Base-by-base conservation (phyloP, 2,888 invertebrate genomes). In the Pyrocoelia pectoralis region DNA sequence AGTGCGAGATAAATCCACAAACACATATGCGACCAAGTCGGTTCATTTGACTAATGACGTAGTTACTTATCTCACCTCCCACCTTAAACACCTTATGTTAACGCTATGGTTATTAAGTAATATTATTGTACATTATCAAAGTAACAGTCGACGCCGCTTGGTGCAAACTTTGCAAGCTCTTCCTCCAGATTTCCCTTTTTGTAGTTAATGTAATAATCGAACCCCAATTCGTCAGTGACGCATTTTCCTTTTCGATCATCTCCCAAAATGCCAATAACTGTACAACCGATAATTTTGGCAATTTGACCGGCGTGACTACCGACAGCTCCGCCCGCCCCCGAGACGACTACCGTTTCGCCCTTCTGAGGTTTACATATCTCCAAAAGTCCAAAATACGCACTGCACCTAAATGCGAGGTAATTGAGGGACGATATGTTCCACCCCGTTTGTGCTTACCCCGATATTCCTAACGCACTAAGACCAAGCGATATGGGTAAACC, bases 81-180 rank as follows among this genome's bases (percentile, higher is more conserved):
- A 90, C 86, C 86, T 86, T 64, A 59, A 56, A 51, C n/a, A 15
- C 19, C 2, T 10, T n/a, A 18, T 18, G 8, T 13, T 2, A 9
- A 15, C 13, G 18, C 2, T 53, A 6, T 12, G 10, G 24, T 13
- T n/a, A n/a, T n/a, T n/a, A n/a, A n/a, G n/a, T n/a, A n/a, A n/a
- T n/a, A n/a, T n/a, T n/a, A n/a, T n/a, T n/a, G n/a, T 81, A 92
- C 92, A 78, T 92, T 92, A 76, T 92, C 92, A 75, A 92, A 92
- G 73, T 89, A 92, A 73, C 90, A 89, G 75, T 92, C 90, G 0
- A 92, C 80, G 1, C 91, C 91, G 10, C 89, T 80, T 0, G 91
- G 89, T 8, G 90, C 89, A 55, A 79, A 82, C 76, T 86, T 80
- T 67, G 84, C 84, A 8, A 92, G 80, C 41, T 84, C 85, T 50